phyloP scores from a whole-genome alignment of 2,888 invertebrate genomes.

The Phalera bucephala region DNA sequence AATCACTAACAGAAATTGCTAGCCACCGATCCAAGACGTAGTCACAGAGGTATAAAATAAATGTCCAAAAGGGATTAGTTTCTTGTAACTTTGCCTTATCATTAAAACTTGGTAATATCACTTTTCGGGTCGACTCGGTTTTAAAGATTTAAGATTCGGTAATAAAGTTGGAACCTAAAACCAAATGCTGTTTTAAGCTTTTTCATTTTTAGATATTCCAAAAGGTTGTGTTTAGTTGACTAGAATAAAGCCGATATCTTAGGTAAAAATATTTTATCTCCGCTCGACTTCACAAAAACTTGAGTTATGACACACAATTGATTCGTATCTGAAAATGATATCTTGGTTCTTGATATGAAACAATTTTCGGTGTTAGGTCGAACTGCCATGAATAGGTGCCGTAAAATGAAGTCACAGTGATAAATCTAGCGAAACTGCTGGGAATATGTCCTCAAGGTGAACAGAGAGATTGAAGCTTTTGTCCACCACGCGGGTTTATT shows the following conservation, averaged over 20 bases:
- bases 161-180: not conserved
- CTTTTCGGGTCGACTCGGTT: not conserved
- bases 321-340: not conserved
- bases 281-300: not conserved
- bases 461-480: not conserved
- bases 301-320: constrained; percentile 1
- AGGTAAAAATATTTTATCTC: not conserved
- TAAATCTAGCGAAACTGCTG: not conserved
- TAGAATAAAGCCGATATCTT: constrained; percentile 3
- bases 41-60: not conserved
- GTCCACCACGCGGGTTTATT: not conserved
- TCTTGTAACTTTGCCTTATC: not conserved
- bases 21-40: constrained; percentile 8
- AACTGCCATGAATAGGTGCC: not conserved
- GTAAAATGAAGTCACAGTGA: not conserved
- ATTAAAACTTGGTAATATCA: not conserved
- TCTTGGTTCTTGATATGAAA: not conserved
- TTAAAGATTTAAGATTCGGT: not conserved
- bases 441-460: not conserved
- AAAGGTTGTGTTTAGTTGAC: not conserved
- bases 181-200: not conserved
- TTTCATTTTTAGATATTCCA: not conserved
- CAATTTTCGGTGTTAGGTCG: not conserved
- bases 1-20: constrained; percentile 22
- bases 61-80: not conserved